Base-by-base conservation (phyloP, 2,113 vertebrate species). In the Campylomormyrus tamandua region DNA sequence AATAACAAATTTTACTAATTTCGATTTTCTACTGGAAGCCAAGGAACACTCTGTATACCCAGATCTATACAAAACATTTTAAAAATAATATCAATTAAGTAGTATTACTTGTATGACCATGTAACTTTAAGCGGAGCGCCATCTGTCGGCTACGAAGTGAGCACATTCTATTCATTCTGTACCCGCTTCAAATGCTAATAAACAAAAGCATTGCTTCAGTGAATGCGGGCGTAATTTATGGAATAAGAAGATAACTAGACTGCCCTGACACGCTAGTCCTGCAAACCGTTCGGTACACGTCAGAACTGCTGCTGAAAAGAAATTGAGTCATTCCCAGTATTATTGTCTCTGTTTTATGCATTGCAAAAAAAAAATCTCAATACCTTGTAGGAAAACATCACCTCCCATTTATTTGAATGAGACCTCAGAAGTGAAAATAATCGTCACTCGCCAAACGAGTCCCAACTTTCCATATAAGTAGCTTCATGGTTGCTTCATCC, bases 71-170 rank as follows among this genome's bases (percentile, higher is more conserved):
- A 84, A n/a, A 10, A 84, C 45, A 3, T 45, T 24, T 24, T 11
- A 3, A 48, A 87, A 56, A 58, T 24, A 24, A 35, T 86, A 48
- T 9, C 58, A 6, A 62, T 15, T 21, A 85, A 6, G 27, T 88
- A 39, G 19, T 42, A 83, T 2, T 48, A 7, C 0, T 2, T 11
- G 39, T n/a, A 84, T 13, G 45, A 21, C 5, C 17, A n/a, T 70
- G 87, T 88, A 5, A 88, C 93, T 93, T 93, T 93, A 90, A 90
- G 88, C 19, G 87, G 17, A 90, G 91, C 92, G 94, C 94, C 95
- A 94, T 90, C 95, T 96, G 92, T 92, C 95, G 95, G 93, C 83
- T 74, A 46, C 31, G 42, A 42, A 88, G 45, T 66, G 39, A 9
- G 0, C 15, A 48, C 39, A 9, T 46, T 46, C 11, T 84, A 21